Percentiles rank a stretch among this genome's conserved stretches.
phyloP scores from a whole-genome alignment of 2,888 invertebrate genomes.

The Agrotis ipsilon region DNA sequence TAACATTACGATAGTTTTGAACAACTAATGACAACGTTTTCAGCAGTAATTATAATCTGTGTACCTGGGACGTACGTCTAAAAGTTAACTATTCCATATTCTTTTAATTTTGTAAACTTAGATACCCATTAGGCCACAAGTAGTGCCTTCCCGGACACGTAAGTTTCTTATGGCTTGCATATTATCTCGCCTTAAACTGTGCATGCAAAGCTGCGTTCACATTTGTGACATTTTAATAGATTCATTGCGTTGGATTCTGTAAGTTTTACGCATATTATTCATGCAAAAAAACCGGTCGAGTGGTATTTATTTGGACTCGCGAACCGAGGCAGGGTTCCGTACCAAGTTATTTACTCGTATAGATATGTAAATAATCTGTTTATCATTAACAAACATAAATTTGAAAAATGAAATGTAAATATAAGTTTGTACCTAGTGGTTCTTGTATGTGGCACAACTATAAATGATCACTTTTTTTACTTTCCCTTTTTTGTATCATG shows the following conservation, averaged over 20 bases:
- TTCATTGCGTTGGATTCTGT: background rate
- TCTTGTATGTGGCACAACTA: too few species aligned
- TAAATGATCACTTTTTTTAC: too few species aligned
- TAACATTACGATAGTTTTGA: slow-evolving; percentile 2
- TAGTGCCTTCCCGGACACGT: slow-evolving; percentile 21
- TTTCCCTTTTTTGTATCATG: too few species aligned
- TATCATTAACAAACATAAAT: too few species aligned
- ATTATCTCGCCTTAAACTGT: slow-evolving; percentile 4
- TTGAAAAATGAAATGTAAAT: too few species aligned
- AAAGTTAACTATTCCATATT: slow-evolving; percentile 2
- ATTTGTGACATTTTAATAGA: slow-evolving; percentile 11
- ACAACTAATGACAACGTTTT: slow-evolving; percentile 12
- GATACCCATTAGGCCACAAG: background rate
- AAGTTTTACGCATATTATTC: background rate
- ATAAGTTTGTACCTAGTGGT: too few species aligned
- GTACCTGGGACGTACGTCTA: background rate
- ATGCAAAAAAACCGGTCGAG: background rate
- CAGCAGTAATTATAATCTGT: slow-evolving; percentile 5
- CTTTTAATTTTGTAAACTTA: background rate
- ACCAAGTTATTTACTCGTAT: too few species aligned
- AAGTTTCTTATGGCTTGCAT: slow-evolving; percentile 21
- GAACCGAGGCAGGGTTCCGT: too few species aligned
- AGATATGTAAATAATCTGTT: too few species aligned
- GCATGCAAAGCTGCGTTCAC: slow-evolving; percentile 17
- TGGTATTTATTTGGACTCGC: too few species aligned